Evolutionary conservation across 2,888 invertebrate species (phyloP).

Genomic region (Limnephilus lunatus): DNA sequence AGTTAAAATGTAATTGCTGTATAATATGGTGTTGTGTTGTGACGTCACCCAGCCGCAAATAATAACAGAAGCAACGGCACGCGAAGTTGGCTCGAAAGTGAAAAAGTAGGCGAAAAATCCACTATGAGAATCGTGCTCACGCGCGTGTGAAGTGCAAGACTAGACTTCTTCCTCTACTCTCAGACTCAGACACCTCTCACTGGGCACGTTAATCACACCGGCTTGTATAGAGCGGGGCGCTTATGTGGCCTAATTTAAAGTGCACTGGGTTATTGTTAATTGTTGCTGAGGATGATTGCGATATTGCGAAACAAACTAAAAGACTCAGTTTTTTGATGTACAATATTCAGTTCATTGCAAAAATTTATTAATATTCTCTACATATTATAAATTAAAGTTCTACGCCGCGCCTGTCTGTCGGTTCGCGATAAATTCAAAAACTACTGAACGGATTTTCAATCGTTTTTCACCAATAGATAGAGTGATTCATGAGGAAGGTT

Average conservation of each 20-base stretch:
- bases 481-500: too few relatives aligned
- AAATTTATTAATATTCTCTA: background rate
- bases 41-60: background rate
- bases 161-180: background rate
- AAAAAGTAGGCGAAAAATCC: conserved; percentile 63
- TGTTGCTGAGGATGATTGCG: background rate
- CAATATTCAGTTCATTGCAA: background rate
- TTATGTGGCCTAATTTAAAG: conserved; percentile 12
- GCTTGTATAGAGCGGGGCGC: conserved; percentile 22
- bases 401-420: too few relatives aligned
- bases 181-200: conserved; percentile 28
- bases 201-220: conserved; percentile 35
- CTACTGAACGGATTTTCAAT: too few relatives aligned
- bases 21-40: too few relatives aligned
- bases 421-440: too few relatives aligned
- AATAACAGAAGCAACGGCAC: conserved; percentile 27
- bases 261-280: background rate
- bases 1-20: background rate
- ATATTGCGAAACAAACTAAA: background rate
- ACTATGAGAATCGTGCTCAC: conserved; percentile 18
- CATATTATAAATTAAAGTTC: too few relatives aligned
- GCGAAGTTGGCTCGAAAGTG: conserved; percentile 63
- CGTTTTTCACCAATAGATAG: too few relatives aligned
- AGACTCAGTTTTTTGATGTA: background rate
- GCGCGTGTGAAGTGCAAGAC: conserved; percentile 49